Percentiles rank a stretch among this genome's conserved stretches.
Conservation (phyloP, 2,113 vertebrate species). For the Mesitornis unicolor region DNA sequence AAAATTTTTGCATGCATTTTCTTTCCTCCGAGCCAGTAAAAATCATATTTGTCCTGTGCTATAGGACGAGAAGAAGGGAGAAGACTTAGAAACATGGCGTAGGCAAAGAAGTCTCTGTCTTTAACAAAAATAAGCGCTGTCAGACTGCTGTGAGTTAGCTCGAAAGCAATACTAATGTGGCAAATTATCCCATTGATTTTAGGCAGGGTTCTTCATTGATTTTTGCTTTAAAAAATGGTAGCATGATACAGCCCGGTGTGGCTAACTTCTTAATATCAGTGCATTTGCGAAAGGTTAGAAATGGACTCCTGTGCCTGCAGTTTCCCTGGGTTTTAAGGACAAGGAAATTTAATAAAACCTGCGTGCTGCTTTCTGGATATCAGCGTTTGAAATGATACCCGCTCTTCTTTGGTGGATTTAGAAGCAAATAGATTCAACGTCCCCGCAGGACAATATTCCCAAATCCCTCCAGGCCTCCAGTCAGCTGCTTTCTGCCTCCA, state of each 20-base stretch:
- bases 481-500: background rate
- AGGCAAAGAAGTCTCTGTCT: background rate
- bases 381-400: background rate
- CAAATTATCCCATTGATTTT: conserved; percentile 56
- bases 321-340: background rate
- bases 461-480: conserved; percentile 19
- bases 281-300: background rate
- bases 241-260: background rate
- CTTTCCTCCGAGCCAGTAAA: background rate
- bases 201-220: conserved; percentile 58
- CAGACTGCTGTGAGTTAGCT: conserved; percentile 18
- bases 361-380: background rate
- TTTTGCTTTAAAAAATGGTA: background rate
- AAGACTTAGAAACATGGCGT: background rate
- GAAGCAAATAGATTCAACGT: background rate
- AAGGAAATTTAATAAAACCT: background rate
- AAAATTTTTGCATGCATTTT: background rate
- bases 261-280: background rate
- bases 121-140: background rate
- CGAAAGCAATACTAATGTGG: conserved; percentile 41
- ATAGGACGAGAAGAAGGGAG: background rate
- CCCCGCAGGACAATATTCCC: conserved; percentile 9
- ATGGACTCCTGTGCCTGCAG: background rate
- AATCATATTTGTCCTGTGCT: background rate
- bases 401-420: background rate